A percentile compares a stretch with the other conserved stretches of the same genome.
phyloP scores from a whole-genome alignment of 2,113 vertebrate species.

The Montifringilla adamsi region DNA sequence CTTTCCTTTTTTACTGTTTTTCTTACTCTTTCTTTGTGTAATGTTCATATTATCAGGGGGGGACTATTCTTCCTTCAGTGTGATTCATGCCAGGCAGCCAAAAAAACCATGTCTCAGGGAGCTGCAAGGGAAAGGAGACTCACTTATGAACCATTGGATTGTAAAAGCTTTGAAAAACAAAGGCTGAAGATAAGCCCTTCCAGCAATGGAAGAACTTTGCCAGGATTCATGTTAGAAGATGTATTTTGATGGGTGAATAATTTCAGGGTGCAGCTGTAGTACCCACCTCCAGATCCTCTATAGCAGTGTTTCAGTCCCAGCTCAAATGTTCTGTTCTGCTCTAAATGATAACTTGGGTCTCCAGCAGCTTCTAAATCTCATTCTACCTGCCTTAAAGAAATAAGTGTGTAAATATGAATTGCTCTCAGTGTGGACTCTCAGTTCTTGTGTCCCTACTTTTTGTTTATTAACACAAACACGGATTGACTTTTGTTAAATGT shows the following conservation, averaged over 20 bases:
- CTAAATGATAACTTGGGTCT: background rate
- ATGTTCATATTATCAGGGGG: background rate
- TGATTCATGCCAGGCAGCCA: background rate
- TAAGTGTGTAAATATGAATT: background rate
- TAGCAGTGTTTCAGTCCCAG: background rate
- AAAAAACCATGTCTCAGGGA: background rate
- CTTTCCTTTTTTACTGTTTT: background rate
- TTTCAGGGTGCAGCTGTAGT: background rate
- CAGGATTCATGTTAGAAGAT: background rate
- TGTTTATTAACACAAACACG: background rate
- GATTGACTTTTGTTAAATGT: background rate
- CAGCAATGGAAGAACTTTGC: background rate
- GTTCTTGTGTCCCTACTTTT: background rate
- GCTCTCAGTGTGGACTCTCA: background rate
- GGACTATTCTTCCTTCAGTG: background rate
- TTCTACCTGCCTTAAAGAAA: background rate
- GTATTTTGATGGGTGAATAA: background rate
- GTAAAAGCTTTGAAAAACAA: background rate
- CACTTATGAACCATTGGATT: background rate
- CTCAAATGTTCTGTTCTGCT: background rate
- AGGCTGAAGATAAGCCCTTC: background rate
- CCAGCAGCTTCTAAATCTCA: background rate
- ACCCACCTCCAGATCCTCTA: background rate
- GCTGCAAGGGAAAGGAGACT: background rate
- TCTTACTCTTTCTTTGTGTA: background rate